Evolutionary conservation across 2,113 vertebrate species (phyloP), one percentile per base, ranked within the genome.

Genomic region (Hipposideros armiger): DNA sequence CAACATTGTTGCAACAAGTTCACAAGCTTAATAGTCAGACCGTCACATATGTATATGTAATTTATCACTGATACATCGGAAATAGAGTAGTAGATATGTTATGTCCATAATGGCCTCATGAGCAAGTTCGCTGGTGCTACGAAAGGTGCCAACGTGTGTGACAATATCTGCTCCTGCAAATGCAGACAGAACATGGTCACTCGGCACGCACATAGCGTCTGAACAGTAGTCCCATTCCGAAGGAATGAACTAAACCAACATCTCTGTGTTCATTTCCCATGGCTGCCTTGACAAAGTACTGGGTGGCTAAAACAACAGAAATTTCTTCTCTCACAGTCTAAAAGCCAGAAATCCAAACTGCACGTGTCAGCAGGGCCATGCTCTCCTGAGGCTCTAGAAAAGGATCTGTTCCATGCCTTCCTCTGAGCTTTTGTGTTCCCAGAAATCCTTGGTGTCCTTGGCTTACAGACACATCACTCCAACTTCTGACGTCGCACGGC

Each of bases 401-500:
- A 74, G 20, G 45, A 4, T 47, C 73, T 66, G 14, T 17, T 24
- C 52, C 11, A 1, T 4, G 3, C 40, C 40, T 22, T 52, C 56
- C 60, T 56, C 56, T 66, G 7, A 24, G 26, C 4, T 2, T n/a
- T 67, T 7, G 26, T 19, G n/a, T 4, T 13, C n/a, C 66, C 30
- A 14, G 54, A 3, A 28, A 17, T 30, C 28, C 32, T 24, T 40
- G 11, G 32, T 36, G 47, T 67, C 50, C 8, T 47, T 6, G 47
- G 4, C 58, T 32, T n/a, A 20, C 22, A 28, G 50, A 30, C 26
- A 8, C 5, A 0, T 54, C 10, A 3, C 32, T 17, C 11, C 15
- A 40, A 15, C 15, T 8, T 52, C 72, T 2, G 2, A 7, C 0
- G 0, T 47, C 64, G 15, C 2, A 0, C 8, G 22, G 19, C 0